Evolutionary conservation across 2,113 vertebrate genomes (phyloP), one percentile per base, ranked within the genome.

Genomic region (Desmodus rotundus): DNA sequence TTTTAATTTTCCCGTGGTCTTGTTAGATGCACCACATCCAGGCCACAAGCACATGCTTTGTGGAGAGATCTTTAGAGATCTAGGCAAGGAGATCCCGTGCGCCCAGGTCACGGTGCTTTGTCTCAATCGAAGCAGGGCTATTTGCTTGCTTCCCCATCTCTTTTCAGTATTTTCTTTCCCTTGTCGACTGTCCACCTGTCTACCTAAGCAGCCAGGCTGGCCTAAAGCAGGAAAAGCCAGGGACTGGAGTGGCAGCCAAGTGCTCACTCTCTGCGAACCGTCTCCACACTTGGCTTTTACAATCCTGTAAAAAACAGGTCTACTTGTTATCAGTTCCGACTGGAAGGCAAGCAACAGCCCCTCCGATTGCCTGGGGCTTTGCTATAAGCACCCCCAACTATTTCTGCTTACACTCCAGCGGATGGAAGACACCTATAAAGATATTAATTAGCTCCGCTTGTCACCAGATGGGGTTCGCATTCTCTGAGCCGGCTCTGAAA

Each of bases 371-470:
- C 98, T 98, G 96, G 15, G 98, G 98, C 97, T 98, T 98, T 97
- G 96, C 98, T 98, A 97, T 96, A 97, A 98, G 98, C 98, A 98
- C 98, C 96, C 96, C 98, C 92, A 98, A 98, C 98, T 98, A 96
- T 96, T 97, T 97, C 98, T 11, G 41, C 97, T 99, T 97, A 98
- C 98, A 98, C 98, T 98, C 98, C 63, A 98, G 97, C 45, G 94
- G 96, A 96, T 97, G 97, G 98, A 98, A 98, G 98, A 98, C 97
- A 98, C 98, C 98, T 98, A 98, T 98, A 98, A 98, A 98, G 98
- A 98, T 98, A 98, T 99, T 99, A 98, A 99, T 98, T 99, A 99
- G 98, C 98, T 99, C 97, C 97, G 98, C 98, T 98, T 98, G 98
- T 98, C 98, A 98, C 98, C 98, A 98, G 98, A 98, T 98, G 98